These are phyloP conservation scores for Laticauda laticaudata DNA, from an alignment of 2,113 vertebrate genomes.

Conservation along the genomic window DNA sequence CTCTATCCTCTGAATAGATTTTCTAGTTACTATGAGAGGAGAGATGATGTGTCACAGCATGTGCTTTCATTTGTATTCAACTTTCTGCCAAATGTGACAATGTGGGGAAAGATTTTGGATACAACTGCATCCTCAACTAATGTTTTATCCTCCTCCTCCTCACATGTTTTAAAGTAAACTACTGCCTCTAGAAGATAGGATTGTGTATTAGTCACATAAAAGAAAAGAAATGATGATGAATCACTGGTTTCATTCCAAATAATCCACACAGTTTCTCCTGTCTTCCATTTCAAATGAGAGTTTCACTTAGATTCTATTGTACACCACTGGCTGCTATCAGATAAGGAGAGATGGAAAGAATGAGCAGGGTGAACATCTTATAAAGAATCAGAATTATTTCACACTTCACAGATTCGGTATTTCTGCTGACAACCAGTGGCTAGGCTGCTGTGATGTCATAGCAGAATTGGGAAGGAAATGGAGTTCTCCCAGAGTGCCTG, in stretches of 20 bases:
- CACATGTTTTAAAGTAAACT: neutral
- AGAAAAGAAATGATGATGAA: constrained; percentile 18
- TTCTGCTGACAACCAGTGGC: neutral
- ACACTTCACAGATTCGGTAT: neutral
- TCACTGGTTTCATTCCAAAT: neutral
- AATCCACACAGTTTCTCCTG: neutral
- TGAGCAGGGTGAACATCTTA: neutral
- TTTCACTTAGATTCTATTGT: neutral
- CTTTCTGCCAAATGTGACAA: constrained; percentile 44
- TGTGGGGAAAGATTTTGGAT: constrained; percentile 38
- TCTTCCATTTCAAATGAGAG: neutral
- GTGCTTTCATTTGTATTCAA: constrained; percentile 42
- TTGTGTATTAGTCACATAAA: neutral
- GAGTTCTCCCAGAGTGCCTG: neutral
- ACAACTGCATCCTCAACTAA: constrained; percentile 32
- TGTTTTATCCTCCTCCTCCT: constrained; percentile 12
- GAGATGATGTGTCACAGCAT: constrained; percentile 39
- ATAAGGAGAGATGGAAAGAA: neutral
- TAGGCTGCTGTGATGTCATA: neutral
- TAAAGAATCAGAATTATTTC: neutral
- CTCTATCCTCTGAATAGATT: constrained; percentile 35
- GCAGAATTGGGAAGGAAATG: neutral
- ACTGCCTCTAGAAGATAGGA: constrained; percentile 13
- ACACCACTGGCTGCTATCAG: neutral
- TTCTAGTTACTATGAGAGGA: constrained; percentile 35